Conservation (phyloP, 2,797 vertebrate species). For the Darevskia mixta region DNA sequence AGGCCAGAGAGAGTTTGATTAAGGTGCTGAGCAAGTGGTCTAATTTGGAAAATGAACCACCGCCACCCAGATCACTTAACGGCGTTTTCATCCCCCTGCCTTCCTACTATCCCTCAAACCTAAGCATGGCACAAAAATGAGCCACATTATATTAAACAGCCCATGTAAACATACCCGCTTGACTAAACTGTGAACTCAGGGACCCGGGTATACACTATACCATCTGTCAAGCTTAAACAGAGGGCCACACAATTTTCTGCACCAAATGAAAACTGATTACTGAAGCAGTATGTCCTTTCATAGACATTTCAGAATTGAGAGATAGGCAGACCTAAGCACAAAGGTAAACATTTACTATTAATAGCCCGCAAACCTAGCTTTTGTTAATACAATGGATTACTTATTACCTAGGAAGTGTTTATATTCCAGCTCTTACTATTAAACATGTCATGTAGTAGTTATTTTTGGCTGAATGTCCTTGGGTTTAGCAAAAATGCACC, state of each 20-base stretch:
- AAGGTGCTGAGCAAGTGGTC: neutral
- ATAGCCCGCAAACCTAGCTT: slow-evolving; percentile 32
- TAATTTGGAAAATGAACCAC: slow-evolving; percentile 1
- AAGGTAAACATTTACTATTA: slow-evolving; percentile 53
- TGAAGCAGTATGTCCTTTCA: slow-evolving; percentile 44
- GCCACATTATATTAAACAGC: neutral
- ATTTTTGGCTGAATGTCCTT: slow-evolving; percentile 43
- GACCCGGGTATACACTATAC: neutral
- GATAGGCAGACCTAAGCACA: slow-evolving; percentile 38
- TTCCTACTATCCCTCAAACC: neutral
- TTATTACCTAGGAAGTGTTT: slow-evolving; percentile 52
- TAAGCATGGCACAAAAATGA: neutral
- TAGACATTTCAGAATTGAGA: slow-evolving; percentile 44
- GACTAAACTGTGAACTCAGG: neutral
- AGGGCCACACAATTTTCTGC: slow-evolving; percentile 20
- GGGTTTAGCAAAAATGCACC: slow-evolving; percentile 24
- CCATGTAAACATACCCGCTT: slow-evolving; percentile 4
- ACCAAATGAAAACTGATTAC: slow-evolving; percentile 23
- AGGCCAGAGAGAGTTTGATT: neutral
- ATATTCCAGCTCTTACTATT: slow-evolving; percentile 43
- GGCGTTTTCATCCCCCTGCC: neutral
- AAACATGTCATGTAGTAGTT: slow-evolving; percentile 35
- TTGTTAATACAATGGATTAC: slow-evolving; percentile 53
- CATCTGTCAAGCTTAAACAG: slow-evolving; percentile 31
- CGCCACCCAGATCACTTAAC: neutral